Evolutionary conservation across 2,113 vertebrate species (phyloP).

Genomic region (Tor tambroides): DNA sequence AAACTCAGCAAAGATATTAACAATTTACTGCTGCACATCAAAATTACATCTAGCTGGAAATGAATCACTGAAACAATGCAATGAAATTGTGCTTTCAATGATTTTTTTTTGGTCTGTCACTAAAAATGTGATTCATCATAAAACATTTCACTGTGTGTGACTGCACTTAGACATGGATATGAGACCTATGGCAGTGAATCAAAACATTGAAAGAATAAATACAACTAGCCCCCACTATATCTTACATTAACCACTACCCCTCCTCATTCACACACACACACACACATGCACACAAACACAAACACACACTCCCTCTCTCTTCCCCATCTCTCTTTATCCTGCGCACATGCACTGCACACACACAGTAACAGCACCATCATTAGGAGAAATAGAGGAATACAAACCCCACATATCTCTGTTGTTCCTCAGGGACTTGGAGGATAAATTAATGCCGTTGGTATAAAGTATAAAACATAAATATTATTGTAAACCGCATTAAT

Average conservation of each 20-base stretch:
- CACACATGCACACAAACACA: constrained; percentile 42
- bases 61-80: constrained; percentile 4
- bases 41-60: constrained; percentile 37
- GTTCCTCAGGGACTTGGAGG: constrained; percentile 35
- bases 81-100: constrained; percentile 7
- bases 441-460: constrained; percentile 13
- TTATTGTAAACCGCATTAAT: neutral
- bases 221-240: constrained; percentile 71
- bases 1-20: constrained; percentile 42
- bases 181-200: constrained; percentile 75
- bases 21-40: constrained; percentile 37
- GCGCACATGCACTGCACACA: constrained; percentile 37
- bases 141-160: constrained; percentile 33
- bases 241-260: constrained; percentile 60
- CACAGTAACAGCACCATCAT: constrained; percentile 54
- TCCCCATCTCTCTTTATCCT: constrained; percentile 34
- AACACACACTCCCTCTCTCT: constrained; percentile 7
- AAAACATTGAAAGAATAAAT: constrained; percentile 72
- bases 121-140: constrained; percentile 28
- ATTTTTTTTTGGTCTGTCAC: neutral
- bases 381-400: constrained; percentile 36
- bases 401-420: constrained; percentile 47
- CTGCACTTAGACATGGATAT: constrained; percentile 55
- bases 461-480: neutral
- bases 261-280: constrained; percentile 52